Evolutionary conservation across 2,888 invertebrate species (phyloP), one percentile per base, ranked within the genome.

Genomic region (Microplitis deprimator): DNA sequence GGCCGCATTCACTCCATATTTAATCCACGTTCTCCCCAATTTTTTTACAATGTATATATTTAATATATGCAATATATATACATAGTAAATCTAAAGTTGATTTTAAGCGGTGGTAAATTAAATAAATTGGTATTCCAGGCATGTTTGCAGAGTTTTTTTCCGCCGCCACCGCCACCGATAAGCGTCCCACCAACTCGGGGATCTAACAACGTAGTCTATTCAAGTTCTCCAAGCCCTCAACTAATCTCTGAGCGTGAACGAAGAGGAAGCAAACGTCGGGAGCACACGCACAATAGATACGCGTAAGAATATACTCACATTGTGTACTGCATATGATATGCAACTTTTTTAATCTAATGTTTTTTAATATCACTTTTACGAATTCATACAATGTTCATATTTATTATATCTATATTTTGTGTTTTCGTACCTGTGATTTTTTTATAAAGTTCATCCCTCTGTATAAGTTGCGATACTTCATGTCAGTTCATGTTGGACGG

Each of bases 111-210:
- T 65, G 38, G 67, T 74, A 29, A 74, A 74, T 67, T 60, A 72
- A 72, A 64, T 72, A 72, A 73, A 67, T 73, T 73, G 73, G 75
- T 80, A 80, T 69, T 68, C 82, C 80, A 89, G 89, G 89, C 89
- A 72, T 89, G 89, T 83, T 88, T 89, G 84, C 89, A 89, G 89
- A 89, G 89, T 83, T 89, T 89, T 84, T 89, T 89, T 83, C 89
- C 89, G 70, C 89, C 89, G 68, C 89, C 89, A 38, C 89, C 89
- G 65, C 89, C 89, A 3, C 89, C 88, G 76, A 88, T 89, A 87
- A 88, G 85, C 79, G 87, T 85, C 60, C 89, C 89, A 39, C 89
- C 89, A 69, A 82, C 86, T 62, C 87, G 89, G 76, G 89, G 89
- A 73, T 85, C 87, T 77, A 89, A 85, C 84, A 89, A 89, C 76